Conservation (phyloP, 2,113 vertebrate species). For the Sciurus niger region DNA sequence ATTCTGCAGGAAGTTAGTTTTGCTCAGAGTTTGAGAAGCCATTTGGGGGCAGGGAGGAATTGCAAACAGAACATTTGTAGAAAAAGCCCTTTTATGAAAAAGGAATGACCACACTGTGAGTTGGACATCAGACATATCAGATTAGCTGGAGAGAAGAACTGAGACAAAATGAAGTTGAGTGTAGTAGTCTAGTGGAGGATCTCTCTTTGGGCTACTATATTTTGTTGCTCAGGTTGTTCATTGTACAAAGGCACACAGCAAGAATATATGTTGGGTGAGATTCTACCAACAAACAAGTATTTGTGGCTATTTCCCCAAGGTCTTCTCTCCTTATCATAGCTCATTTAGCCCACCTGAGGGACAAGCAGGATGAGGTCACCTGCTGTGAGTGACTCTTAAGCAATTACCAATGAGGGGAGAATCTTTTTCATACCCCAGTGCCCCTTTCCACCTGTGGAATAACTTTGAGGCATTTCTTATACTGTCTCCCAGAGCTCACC, state of each 20-base stretch:
- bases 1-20: background rate
- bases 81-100: background rate
- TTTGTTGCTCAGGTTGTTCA: background rate
- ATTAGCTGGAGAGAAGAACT: background rate
- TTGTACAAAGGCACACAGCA: background rate
- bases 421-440: background rate
- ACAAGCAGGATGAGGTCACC: background rate
- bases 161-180: background rate
- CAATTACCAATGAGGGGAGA: background rate
- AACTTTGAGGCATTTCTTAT: background rate
- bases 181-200: background rate
- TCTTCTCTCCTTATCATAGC: background rate
- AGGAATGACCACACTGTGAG: background rate
- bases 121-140: background rate
- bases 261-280: rapidly evolving
- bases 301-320: background rate
- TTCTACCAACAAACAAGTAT: background rate
- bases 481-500: background rate
- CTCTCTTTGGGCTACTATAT: background rate
- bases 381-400: background rate
- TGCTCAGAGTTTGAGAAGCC: background rate
- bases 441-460: too few relatives aligned
- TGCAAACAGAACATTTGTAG: background rate
- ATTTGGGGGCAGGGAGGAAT: background rate
- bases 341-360: background rate